phyloP scores from a whole-genome alignment of 2,797 vertebrate species.

The Cuniculus paca region DNA sequence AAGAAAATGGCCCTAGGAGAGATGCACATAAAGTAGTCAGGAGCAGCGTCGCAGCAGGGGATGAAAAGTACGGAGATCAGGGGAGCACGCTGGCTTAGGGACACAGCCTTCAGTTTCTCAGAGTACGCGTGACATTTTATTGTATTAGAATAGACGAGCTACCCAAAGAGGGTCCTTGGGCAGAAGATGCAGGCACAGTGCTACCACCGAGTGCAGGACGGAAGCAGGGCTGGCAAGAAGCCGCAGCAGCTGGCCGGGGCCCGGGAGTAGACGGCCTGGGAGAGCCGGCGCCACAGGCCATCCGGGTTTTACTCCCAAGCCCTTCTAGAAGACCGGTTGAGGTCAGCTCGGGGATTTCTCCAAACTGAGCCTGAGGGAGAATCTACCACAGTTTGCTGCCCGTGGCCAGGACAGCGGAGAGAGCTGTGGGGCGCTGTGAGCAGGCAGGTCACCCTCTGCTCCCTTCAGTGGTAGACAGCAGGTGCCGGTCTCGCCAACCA shows the following conservation, averaged over 20 bases:
- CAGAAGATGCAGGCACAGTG: not conserved
- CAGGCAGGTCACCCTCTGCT: not conserved
- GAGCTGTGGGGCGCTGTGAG: no score
- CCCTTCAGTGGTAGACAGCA: no score
- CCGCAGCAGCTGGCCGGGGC: no score
- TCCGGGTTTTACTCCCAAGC: not conserved
- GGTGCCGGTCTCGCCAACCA: not conserved
- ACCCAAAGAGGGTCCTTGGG: not conserved
- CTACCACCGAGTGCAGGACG: not conserved
- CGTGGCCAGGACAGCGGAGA: not conserved
- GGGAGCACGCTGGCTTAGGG: not conserved
- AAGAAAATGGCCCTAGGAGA: not conserved
- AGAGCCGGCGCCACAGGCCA: no score
- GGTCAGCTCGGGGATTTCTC: not conserved
- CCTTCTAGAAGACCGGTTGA: not conserved
- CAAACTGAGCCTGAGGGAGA: not conserved
- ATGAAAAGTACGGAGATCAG: not conserved
- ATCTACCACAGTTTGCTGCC: not conserved
- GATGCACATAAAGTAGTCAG: no score
- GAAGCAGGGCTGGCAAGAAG: no score
- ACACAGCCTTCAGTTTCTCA: not conserved
- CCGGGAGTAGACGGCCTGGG: not conserved
- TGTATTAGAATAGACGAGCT: not conserved
- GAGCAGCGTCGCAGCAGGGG: not conserved
- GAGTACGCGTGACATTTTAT: not conserved